Base-by-base conservation (phyloP, 2,888 invertebrate genomes). In the Ophion obscuratus region DNA sequence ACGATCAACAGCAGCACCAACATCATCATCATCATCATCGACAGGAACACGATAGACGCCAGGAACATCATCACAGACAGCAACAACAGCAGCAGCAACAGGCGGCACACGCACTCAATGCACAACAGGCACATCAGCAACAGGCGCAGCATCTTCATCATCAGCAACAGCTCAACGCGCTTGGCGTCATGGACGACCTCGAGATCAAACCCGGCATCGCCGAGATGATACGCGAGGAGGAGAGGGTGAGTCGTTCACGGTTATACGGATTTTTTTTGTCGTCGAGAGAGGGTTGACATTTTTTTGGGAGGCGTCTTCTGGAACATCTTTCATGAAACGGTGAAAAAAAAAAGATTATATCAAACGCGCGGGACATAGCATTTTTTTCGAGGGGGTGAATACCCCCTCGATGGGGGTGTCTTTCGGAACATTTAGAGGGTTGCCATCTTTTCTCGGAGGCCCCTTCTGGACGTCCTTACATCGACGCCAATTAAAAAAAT, bases 141-240 rank as follows among this genome's bases (percentile, higher is more conserved):
- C 89, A 87, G 61, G 87, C 85, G 11, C 87, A 84, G 3, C 88
- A 84, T 47, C 89, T 90, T 61, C 91, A 89, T 67, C 90, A 90
- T 70, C 90, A 89, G 79, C 90, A 90, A 64, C 88, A 85, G 62
- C 83, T 88, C 66, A 90, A 88, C 76, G 92, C 91, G 53, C 81
- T 91, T 78, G 85, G 89, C 27, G 88, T 91, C 86, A 89, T 92
- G 75, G 98, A 98, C 92, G 98, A 98, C 94, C 96, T 98, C 94
- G 98, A 98, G 95, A 98, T 98, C 95, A 97, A 98, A 92, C 98
- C 98, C 77, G 98, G 98, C 95, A 98, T 98, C 95, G 98, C 98
- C 88, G 98, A 98, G 96, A 98, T 98, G 98, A 98, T 98, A 94
- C 97, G 98, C 94, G 98, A 98, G 96, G 98, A 98, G 95, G 98